Evolutionary conservation across 2,113 vertebrate genomes (phyloP).

Genomic region (Aythya baeri): DNA sequence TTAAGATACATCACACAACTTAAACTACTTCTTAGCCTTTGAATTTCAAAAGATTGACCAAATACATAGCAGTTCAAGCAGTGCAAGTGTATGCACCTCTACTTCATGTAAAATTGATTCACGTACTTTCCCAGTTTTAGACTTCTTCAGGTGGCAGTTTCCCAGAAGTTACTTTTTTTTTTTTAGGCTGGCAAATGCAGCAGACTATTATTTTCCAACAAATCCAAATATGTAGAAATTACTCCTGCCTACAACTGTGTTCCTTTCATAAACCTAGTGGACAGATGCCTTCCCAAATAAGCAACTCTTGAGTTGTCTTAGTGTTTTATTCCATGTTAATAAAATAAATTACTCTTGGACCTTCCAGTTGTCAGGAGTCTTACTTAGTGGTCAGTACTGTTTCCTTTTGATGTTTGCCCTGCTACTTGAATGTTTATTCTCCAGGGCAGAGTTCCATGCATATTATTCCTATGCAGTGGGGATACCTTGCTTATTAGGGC

Average conservation of each 20-base stretch:
- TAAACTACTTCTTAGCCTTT: background rate
- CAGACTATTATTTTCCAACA: background rate
- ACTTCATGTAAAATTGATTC: background rate
- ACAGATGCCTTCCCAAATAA: background rate
- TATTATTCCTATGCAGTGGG: background rate
- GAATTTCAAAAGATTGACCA: background rate
- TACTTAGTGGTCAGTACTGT: background rate
- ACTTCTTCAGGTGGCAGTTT: background rate
- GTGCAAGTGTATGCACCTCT: background rate
- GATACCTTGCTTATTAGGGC: background rate
- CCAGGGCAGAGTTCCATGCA: background rate
- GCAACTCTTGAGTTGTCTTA: background rate
- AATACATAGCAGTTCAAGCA: background rate
- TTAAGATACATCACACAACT: background rate
- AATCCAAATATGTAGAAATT: background rate
- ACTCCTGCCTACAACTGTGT: background rate
- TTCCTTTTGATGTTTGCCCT: background rate
- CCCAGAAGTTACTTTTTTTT: background rate
- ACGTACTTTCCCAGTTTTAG: background rate
- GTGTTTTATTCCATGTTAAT: background rate
- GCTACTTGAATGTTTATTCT: constrained; percentile 41
- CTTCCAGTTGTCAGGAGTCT: background rate
- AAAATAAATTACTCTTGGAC: background rate
- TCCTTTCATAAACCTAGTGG: background rate
- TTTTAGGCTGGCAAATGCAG: background rate